Base-by-base conservation (phyloP, 2,797 vertebrate genomes). In the Netta rufina region DNA sequence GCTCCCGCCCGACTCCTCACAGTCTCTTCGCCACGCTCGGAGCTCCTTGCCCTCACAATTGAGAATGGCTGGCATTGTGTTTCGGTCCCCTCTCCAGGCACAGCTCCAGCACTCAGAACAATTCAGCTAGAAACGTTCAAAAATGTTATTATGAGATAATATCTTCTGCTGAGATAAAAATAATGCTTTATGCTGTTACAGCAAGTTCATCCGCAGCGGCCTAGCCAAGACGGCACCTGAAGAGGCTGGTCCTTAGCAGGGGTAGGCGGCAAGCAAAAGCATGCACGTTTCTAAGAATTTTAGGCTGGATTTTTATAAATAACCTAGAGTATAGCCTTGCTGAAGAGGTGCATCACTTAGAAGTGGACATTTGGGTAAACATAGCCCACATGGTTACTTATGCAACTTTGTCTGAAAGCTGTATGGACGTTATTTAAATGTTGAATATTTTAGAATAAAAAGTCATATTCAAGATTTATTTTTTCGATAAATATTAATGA, bases 141-240 rank as follows among this genome's bases (percentile, higher is more conserved):
- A 96, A 89, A 65, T 36, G 53, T 89, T 92, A 84, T 56, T 88
- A 87, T 33, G 95, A 96, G 96, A 95, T 94, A 95, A 19, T 58
- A 96, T 90, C 72, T 38, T 95, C 92, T 95, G 81, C 90, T 19
- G 65, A 8, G 41, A 90, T 33, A 87, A 78, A 95, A 92, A 84
- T 51, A 96, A 79, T 17, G 28, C 57, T 77, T 73, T 49, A 69
- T 79, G 70, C 38, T 61, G 13, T 65, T 54, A 57, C 0, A 0
- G n/a, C 36, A 1, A 70, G 84, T 81, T 92, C 90, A 85, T 47
- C 41, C 7, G 41, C 1, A n/a, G 84, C 0, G 2, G 80, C 77
- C 80, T 30, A 24, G 58, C 62, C 8, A 21, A 32, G 65, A 71
- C 5, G 33, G 84, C 72, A 58, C 87, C 84, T 53, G 88, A 64